These are phyloP conservation scores for Aethes cnicana DNA, from an alignment of 2,888 invertebrate genomes.

Conservation along the genomic window DNA sequence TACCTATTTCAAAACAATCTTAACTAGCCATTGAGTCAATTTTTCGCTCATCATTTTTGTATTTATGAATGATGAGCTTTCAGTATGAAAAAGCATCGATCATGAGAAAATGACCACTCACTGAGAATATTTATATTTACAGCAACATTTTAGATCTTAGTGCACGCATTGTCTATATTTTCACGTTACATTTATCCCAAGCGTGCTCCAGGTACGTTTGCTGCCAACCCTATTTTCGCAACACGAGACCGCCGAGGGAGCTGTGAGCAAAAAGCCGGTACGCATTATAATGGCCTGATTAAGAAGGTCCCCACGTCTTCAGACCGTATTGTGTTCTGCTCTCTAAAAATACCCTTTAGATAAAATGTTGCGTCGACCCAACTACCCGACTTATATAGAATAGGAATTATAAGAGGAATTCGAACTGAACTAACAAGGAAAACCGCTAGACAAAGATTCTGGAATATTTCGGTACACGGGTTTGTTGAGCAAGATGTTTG, in stretches of 20 bases:
- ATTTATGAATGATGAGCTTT: too few relatives aligned
- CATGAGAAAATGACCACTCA: not conserved
- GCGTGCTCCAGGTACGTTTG: slow-evolving; percentile 5
- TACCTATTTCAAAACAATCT: too few relatives aligned
- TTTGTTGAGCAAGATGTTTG: not conserved
- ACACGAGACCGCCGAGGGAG: slow-evolving; percentile 33
- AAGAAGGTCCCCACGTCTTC: slow-evolving; percentile 63
- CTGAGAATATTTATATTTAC: not conserved
- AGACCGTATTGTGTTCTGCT: slow-evolving; percentile 21
- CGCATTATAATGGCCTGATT: slow-evolving; percentile 74
- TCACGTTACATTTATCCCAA: too few relatives aligned
- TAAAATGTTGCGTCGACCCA: slow-evolving; percentile 5
- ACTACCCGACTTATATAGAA: not conserved
- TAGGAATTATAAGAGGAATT: slow-evolving; percentile 8
- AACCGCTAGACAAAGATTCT: not conserved
- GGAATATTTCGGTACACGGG: not conserved
- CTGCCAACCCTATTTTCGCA: slow-evolving; percentile 32
- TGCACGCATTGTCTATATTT: not conserved
- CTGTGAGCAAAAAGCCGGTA: slow-evolving; percentile 47
- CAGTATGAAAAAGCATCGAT: not conserved
- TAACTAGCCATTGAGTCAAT: too few relatives aligned
- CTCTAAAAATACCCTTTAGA: slow-evolving; percentile 8
- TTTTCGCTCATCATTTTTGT: too few relatives aligned
- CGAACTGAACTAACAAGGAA: slow-evolving; percentile 1
- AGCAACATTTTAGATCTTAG: not conserved